Conservation (phyloP, 2,113 vertebrate genomes). For the Oncorhynchus kisutch region DNA sequence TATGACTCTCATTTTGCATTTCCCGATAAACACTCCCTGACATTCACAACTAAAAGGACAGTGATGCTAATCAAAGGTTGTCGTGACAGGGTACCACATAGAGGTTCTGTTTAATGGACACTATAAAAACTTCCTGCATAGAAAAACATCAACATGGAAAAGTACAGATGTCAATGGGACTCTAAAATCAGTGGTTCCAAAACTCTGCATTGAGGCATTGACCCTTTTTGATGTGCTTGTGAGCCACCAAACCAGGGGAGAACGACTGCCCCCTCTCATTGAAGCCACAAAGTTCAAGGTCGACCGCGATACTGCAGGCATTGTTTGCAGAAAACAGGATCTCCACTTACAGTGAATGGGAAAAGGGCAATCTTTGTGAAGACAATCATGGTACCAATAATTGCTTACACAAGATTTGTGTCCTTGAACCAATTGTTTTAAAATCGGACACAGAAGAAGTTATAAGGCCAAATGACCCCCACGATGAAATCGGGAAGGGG, state of each 20-base stretch:
- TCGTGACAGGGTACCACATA: background rate
- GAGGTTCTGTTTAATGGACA: background rate
- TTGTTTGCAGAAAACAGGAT: too few relatives aligned
- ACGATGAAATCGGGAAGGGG: too few relatives aligned
- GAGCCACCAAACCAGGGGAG: background rate
- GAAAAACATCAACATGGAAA: background rate
- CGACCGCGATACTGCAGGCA: too few relatives aligned
- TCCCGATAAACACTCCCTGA: background rate
- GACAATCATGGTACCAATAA: background rate
- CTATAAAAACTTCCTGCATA: background rate
- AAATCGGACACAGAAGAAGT: too few relatives aligned
- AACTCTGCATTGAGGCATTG: too few relatives aligned
- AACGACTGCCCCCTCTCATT: too few relatives aligned
- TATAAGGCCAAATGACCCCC: too few relatives aligned
- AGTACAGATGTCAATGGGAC: background rate
- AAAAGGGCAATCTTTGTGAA: background rate
- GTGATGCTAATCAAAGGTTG: background rate
- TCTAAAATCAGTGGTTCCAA: background rate
- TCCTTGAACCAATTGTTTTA: too few relatives aligned
- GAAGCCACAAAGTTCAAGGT: too few relatives aligned
- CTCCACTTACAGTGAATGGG: background rate
- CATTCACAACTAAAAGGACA: background rate
- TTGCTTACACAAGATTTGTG: background rate
- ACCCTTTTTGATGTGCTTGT: background rate
- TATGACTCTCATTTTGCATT: background rate